Evolutionary conservation across 2,888 invertebrate species (phyloP).

Genomic region (Hedya salicella): DNA sequence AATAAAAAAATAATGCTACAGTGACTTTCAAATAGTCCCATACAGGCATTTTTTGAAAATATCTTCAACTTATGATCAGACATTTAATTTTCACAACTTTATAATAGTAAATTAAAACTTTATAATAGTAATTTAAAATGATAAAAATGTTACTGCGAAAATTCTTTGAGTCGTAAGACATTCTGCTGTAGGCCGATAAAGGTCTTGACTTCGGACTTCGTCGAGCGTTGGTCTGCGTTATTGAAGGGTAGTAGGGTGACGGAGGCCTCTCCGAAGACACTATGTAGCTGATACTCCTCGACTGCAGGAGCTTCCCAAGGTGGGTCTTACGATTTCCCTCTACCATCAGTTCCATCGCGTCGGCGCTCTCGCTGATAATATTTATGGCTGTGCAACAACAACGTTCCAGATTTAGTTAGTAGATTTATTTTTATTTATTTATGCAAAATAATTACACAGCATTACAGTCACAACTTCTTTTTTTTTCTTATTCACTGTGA

Average conservation of each 20-base stretch:
- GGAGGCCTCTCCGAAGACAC: conserved; percentile 55
- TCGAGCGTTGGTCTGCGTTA: conserved; percentile 32
- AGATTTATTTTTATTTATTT: too few species aligned
- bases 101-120: too few species aligned
- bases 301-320: conserved; percentile 67
- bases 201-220: conserved; percentile 47
- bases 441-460: too few species aligned
- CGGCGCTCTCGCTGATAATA: conserved; percentile 64
- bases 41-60: too few species aligned
- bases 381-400: conserved; percentile 65
- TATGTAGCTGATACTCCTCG: conserved; percentile 64
- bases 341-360: conserved; percentile 65
- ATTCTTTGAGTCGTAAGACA: conserved; percentile 24
- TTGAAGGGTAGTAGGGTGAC: conserved; percentile 20
- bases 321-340: conserved; percentile 64
- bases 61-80: too few species aligned
- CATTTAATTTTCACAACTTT: too few species aligned
- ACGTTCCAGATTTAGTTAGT: not conserved
- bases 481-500: too few species aligned
- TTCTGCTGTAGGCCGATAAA: conserved; percentile 19
- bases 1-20: too few species aligned
- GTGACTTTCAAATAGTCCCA: too few species aligned
- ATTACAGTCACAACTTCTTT: too few species aligned
- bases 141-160: conserved; percentile 21
- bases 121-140: too few species aligned